phyloP scores from a whole-genome alignment of 2,113 vertebrate species.

The Brachyistius frenatus region DNA sequence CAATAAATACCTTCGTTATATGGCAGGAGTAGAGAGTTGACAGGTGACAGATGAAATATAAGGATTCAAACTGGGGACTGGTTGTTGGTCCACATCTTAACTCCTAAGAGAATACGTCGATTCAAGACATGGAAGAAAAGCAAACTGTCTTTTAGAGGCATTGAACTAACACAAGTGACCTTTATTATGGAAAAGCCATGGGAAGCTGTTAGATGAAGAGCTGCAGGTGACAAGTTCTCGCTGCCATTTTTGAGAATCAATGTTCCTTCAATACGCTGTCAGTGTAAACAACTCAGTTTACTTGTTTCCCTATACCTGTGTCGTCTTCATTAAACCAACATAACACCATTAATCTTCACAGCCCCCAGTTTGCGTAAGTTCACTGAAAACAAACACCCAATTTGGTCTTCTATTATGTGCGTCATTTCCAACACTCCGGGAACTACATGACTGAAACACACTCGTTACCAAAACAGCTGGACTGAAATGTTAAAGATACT shows the following conservation, averaged over 20 bases:
- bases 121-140: neutral
- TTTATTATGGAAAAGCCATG: slow-evolving; percentile 3
- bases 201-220: neutral
- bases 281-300: slow-evolving; percentile 23
- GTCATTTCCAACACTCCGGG: neutral
- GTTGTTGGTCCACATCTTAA: neutral
- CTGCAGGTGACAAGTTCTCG: slow-evolving; percentile 8
- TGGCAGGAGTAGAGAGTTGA: neutral
- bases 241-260: neutral
- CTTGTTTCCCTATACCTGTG: neutral
- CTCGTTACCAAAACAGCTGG: too few relatives aligned
- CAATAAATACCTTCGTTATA: neutral
- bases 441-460: neutral
- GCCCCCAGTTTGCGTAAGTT: neutral
- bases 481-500: neutral
- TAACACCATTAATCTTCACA: neutral
- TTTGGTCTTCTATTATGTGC: neutral
- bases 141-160: slow-evolving; percentile 2
- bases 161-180: neutral
- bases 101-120: neutral
- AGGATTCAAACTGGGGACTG: neutral
- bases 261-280: neutral
- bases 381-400: neutral
- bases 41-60: slow-evolving; percentile 11
- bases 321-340: slow-evolving; percentile 2